A percentile compares a stretch with the other conserved stretches of the same genome.
Evolutionary conservation across 2,797 vertebrate species (phyloP).

Genomic region (Darevskia mixta): DNA sequence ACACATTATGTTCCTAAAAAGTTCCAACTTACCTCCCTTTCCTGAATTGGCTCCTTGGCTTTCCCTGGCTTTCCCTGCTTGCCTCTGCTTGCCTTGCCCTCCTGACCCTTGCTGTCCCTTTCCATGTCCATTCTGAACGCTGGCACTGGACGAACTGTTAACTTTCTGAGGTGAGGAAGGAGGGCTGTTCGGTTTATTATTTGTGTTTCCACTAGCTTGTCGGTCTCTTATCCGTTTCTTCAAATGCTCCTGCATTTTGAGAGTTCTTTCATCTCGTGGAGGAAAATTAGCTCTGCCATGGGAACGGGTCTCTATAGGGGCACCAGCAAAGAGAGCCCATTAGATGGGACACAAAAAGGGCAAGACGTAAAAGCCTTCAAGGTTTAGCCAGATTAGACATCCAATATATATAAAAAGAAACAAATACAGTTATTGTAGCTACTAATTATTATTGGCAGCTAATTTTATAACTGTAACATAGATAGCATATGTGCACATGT

Average conservation of each 20-base stretch:
- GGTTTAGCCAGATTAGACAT: background rate
- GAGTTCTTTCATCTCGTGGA: constrained; percentile 78
- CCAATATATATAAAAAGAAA: background rate
- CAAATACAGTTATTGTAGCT: background rate
- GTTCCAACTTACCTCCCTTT: constrained; percentile 71
- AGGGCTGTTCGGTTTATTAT: constrained; percentile 75
- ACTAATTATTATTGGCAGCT: background rate
- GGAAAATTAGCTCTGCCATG: constrained; percentile 78
- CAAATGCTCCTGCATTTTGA: constrained; percentile 82
- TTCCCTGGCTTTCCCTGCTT: constrained; percentile 74
- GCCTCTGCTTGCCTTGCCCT: constrained; percentile 76
- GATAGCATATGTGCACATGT: fast-evolving
- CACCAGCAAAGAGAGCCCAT: background rate
- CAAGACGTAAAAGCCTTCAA: background rate
- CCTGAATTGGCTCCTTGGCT: constrained; percentile 71
- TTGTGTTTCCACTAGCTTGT: constrained; percentile 73
- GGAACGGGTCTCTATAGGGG: constrained; percentile 73
- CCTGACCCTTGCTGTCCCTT: constrained; percentile 74
- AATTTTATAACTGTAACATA: background rate
- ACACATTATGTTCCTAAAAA: background rate
- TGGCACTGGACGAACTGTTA: constrained; percentile 56
- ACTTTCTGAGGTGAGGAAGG: constrained; percentile 76
- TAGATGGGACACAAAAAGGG: background rate
- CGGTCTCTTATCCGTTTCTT: constrained; percentile 82
- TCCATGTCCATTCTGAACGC: constrained; percentile 75